These are phyloP conservation scores for Neolamprologus sp. DNA, from an alignment of 2,113 vertebrate species.

Conservation along the genomic window DNA sequence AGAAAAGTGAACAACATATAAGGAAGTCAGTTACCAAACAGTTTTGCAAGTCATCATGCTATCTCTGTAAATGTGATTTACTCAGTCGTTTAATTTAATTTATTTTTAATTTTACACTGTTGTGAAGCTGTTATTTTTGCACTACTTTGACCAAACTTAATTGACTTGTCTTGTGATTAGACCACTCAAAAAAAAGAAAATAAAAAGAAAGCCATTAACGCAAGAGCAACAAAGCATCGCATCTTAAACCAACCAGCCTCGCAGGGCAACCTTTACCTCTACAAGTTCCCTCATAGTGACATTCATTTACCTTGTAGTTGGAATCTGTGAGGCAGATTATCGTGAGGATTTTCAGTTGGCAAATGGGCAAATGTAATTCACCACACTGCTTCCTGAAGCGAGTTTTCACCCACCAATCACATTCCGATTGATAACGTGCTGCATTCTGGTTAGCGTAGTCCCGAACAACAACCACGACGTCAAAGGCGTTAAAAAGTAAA, in stretches of 20 bases:
- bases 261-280: not conserved
- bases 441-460: slow-evolving; percentile 51
- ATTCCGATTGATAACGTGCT: not conserved
- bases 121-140: not conserved
- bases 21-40: slow-evolving; percentile 14
- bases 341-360: slow-evolving; percentile 42
- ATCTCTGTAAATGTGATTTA: not conserved
- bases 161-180: not conserved
- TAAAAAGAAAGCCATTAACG: not conserved
- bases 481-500: not conserved
- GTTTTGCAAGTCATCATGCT: slow-evolving; percentile 2
- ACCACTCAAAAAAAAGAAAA: not conserved
- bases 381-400: slow-evolving; percentile 44
- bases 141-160: not conserved
- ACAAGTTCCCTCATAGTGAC: not conserved
- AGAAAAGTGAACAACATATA: not conserved
- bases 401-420: slow-evolving; percentile 45
- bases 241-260: not conserved
- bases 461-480: not conserved
- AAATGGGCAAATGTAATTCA: slow-evolving; percentile 28
- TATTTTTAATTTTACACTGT: not conserved
- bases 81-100: not conserved
- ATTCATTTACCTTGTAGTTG: not conserved
- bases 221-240: not conserved
- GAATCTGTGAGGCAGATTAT: not conserved